A percentile compares a stretch with the other conserved stretches of the same genome.
These are phyloP conservation scores for Turdus rufiventris DNA, from an alignment of 2,113 vertebrate species.

Conservation along the genomic window DNA sequence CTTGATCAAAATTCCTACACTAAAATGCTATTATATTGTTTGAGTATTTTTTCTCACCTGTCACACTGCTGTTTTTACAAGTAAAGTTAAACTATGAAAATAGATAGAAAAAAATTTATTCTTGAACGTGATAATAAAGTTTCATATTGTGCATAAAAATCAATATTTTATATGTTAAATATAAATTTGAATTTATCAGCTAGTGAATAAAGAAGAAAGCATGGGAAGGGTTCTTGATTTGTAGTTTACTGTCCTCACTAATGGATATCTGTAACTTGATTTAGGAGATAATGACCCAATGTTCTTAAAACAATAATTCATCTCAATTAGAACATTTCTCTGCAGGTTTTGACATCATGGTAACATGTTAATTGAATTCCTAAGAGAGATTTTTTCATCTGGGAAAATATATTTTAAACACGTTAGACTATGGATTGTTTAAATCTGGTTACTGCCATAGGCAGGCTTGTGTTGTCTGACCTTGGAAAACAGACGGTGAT, in stretches of 20 bases:
- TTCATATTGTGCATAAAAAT: not conserved
- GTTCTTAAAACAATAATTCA: not conserved
- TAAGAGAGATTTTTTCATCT: not conserved
- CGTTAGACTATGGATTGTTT: not conserved
- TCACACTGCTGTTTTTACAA: not conserved
- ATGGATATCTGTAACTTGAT: not conserved
- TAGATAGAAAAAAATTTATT: not conserved
- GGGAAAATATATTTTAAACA: not conserved
- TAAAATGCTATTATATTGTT: not conserved
- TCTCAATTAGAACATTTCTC: not conserved
- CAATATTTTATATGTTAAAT: not conserved
- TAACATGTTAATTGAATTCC: not conserved
- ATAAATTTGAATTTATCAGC: not conserved
- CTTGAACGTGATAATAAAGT: not conserved
- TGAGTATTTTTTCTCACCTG: not conserved
- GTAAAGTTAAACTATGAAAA: not conserved
- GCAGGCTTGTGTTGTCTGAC: not conserved
- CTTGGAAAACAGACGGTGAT: not conserved
- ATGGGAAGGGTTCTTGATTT: not conserved
- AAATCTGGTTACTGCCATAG: not conserved
- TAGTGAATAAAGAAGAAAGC: not conserved
- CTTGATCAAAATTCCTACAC: not conserved
- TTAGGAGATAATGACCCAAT: not conserved
- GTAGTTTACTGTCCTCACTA: not conserved
- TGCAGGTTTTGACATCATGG: not conserved